Evolutionary conservation across 2,888 invertebrate species (phyloP), one percentile per base, ranked within the genome.

Genomic region (Drosophila koepferae): DNA sequence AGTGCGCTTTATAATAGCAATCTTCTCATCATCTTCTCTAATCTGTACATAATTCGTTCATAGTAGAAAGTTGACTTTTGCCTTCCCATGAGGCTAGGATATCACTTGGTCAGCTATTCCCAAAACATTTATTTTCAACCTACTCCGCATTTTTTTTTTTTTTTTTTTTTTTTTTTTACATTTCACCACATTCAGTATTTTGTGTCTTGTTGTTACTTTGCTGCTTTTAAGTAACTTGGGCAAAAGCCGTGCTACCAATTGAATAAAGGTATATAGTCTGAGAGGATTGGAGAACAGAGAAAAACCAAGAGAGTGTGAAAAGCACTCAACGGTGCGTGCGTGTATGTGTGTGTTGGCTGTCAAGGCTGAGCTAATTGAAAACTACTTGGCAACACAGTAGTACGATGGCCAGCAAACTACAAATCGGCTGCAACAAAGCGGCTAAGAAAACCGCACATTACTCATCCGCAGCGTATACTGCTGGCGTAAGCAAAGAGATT

Each of bases 371-470:
- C 88, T 85, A 85, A 85, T 88, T 88, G 85, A 85, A 85, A 85
- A 86, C 83, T 83, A 83, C 85, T 85, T 86, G 69, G 31, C 49
- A 53, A 64, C 68, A 68, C 48, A 58, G 66, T 41, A 63, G 66
- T 41, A 63, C 53, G 61, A 55, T 54, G 60, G 66, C 56, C 44
- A 66, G 49, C 46, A 59, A 68, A 68, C 54, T 54, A 64, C 71
- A 75, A 67, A 48, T 65, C 68, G 60, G 61, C 69, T 43, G 68
- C 28, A 69, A 61, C 68, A 81, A 71, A 74, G 72, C 58, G 56
- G 71, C 72, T 61, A 71, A 76, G 83, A 79, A 86, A 85, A 65
- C 83, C 82, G 74, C 82, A 85, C 88, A 87, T 85, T 85, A 87
- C 84, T 85, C 88, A 85, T 88, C 82, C 85, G 86, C 81, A 65